Conservation (phyloP, 1,140 invertebrate species). For the Piezodorus guildinii region DNA sequence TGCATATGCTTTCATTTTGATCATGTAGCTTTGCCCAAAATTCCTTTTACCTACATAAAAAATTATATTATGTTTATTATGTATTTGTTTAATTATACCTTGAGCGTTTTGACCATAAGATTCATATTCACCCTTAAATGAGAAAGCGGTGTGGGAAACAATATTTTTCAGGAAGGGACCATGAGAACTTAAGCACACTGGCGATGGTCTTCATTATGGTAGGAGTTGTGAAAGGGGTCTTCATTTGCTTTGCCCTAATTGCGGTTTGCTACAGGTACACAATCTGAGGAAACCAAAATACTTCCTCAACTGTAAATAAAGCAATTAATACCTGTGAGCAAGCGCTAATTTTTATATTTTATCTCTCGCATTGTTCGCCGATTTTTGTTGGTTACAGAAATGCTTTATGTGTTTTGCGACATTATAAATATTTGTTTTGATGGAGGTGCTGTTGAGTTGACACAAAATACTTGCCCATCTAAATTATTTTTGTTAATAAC, state of each 20-base stretch:
- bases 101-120: too few relatives aligned
- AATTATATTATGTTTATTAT: too few relatives aligned
- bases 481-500: too few relatives aligned
- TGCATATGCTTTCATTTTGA: too few relatives aligned
- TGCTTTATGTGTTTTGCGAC: constrained; percentile 3
- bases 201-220: constrained; percentile 85
- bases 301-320: constrained; percentile 5
- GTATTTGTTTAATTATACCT: too few relatives aligned
- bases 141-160: constrained; percentile 2
- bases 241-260: constrained; percentile 87
- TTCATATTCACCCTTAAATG: not conserved
- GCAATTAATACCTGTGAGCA: constrained; percentile 7
- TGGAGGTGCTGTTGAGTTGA: too few relatives aligned
- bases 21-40: too few relatives aligned
- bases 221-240: constrained; percentile 79
- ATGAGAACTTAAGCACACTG: constrained; percentile 67
- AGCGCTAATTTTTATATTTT: constrained; percentile 4
- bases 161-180: constrained; percentile 48
- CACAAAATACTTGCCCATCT: too few relatives aligned
- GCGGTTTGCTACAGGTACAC: constrained; percentile 89
- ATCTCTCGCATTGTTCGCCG: constrained; percentile 2
- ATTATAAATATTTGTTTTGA: not conserved
- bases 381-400: constrained; percentile 6
- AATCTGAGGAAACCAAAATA: constrained; percentile 13
- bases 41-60: too few relatives aligned